Evolutionary conservation across 1,140 invertebrate genomes (phyloP).

Genomic region (Conus betulinus): DNA sequence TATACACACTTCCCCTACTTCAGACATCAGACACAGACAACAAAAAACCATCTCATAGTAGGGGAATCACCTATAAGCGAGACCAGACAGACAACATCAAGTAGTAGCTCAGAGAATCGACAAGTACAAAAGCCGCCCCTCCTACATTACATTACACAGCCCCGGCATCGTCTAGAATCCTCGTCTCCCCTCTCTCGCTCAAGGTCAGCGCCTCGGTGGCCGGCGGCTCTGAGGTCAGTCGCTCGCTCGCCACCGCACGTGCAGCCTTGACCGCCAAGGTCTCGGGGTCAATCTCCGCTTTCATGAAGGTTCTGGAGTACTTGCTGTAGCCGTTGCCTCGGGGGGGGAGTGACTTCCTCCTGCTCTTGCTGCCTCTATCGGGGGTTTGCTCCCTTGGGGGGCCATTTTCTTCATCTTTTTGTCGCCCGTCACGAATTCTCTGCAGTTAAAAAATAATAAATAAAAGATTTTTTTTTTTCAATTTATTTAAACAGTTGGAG

Average conservation of each 20-base stretch:
- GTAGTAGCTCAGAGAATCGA: background rate
- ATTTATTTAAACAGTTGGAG: no score
- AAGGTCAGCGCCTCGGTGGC: background rate
- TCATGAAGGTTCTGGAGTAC: conserved; percentile 61
- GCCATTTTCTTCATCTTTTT: conserved; percentile 60
- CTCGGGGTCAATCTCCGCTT: conserved; percentile 53
- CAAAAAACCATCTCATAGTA: no score
- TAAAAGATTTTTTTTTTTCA: background rate
- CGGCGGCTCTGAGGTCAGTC: background rate
- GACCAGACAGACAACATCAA: no score
- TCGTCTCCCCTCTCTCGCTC: background rate
- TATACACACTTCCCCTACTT: no score
- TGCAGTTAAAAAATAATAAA: conserved; percentile 12
- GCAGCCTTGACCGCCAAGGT: conserved; percentile 51
- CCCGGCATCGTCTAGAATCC: background rate
- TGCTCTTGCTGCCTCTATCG: background rate
- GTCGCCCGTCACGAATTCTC: conserved; percentile 61
- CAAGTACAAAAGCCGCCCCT: background rate
- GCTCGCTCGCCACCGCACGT: background rate
- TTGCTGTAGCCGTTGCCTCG: conserved; percentile 46
- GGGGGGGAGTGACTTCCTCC: background rate
- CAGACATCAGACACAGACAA: no score
- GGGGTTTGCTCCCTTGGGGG: conserved; percentile 35
- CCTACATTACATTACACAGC: background rate
- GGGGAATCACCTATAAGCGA: no score